Conservation (phyloP, 2,113 vertebrate species). For the Hiodon tergisus region DNA sequence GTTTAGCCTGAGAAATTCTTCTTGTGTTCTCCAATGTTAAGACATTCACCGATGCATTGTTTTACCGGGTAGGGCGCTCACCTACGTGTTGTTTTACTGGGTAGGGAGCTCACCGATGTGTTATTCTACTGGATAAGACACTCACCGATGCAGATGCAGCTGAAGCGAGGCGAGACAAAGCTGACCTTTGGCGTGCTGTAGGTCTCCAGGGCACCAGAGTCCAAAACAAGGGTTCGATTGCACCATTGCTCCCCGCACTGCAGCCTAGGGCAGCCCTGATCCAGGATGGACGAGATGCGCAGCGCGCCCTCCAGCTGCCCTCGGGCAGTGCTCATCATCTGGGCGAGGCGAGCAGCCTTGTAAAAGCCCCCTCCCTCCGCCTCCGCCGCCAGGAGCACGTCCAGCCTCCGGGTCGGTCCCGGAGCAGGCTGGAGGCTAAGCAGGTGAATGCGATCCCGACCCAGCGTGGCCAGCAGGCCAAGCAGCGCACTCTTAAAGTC, state of each 20-base stretch:
- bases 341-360: conserved; percentile 74
- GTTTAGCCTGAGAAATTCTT: not conserved
- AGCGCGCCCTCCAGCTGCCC: conserved; percentile 74
- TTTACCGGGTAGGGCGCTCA: not conserved
- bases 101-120: not conserved
- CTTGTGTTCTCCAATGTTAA: too few relatives aligned
- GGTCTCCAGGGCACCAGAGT: conserved; percentile 70
- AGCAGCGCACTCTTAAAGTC: conserved; percentile 75
- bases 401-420: conserved; percentile 65
- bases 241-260: conserved; percentile 84
- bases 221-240: conserved; percentile 74
- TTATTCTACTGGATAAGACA: conserved; percentile 26
- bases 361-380: conserved; percentile 73
- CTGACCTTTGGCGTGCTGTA: conserved; percentile 88
- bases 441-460: conserved; percentile 78
- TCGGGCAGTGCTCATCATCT: conserved; percentile 71
- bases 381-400: conserved; percentile 83
- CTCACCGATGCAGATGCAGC: conserved; percentile 85
- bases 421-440: conserved; percentile 78
- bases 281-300: conserved; percentile 69
- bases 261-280: conserved; percentile 79
- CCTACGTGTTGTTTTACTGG: not conserved
- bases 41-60: too few relatives aligned
- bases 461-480: conserved; percentile 66
- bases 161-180: conserved; percentile 80